Evolutionary conservation across 2,797 vertebrate species (phyloP).

Genomic region (Etheostoma perlongum): DNA sequence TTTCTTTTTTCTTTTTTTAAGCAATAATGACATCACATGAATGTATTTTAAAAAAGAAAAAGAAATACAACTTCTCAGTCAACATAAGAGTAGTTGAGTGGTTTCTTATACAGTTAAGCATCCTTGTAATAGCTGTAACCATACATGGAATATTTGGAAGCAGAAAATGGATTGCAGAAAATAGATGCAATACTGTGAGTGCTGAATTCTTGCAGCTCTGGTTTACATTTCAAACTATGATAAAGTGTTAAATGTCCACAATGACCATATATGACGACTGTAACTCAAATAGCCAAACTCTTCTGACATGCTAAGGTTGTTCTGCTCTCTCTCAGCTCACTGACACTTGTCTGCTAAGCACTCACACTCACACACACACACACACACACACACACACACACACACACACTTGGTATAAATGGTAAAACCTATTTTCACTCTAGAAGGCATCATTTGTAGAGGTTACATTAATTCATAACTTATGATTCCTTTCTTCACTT

Average conservation of each 20-base stretch:
- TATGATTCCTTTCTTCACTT: conserved; percentile 4
- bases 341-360: conserved; percentile 40
- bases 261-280: conserved; percentile 69
- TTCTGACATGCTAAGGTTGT: conserved; percentile 34
- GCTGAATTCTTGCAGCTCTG: conserved; percentile 25
- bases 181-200: conserved; percentile 11
- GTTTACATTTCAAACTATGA: conserved; percentile 75
- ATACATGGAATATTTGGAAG: conserved; percentile 64
- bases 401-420: conserved; percentile 52
- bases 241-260: conserved; percentile 57
- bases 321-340: conserved; percentile 65
- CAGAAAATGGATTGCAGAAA: conserved; percentile 28
- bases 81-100: background rate
- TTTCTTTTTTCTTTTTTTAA: no score
- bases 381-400: conserved; percentile 4
- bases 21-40: conserved; percentile 7
- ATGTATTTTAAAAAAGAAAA: conserved; percentile 1
- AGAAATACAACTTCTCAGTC: conserved; percentile 20
- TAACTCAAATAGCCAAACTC: conserved; percentile 45
- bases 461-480: conserved; percentile 21
- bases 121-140: conserved; percentile 22
- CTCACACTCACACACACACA: background rate
- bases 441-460: conserved; percentile 28
- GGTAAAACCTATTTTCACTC: conserved; percentile 27
- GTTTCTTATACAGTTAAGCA: background rate